Evolutionary conservation across 2,888 invertebrate species (phyloP), one percentile per base, ranked within the genome.

Genomic region (Hyposoter dolosus): DNA sequence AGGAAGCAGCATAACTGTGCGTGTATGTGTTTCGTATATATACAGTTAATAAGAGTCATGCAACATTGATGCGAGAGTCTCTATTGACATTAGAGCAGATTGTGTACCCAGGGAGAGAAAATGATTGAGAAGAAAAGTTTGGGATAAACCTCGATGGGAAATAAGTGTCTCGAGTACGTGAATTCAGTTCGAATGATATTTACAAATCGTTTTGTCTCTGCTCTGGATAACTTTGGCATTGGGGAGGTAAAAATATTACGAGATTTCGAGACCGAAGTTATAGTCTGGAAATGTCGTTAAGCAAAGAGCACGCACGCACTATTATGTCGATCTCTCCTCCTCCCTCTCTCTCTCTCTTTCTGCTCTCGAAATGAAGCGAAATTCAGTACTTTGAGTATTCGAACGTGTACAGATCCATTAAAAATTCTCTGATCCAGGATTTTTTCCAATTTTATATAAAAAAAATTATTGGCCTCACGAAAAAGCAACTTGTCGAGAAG

Each of bases 21-120:
- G 9, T 19, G 35, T 68, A 40, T 56, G 63, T n/a, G 50, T 47
- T 32, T 19, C 53, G 35, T 60, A 10, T 53, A 10, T 53, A 68
- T 28, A 50, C 43, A 71, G n/a, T 65, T 35, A 65, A 60, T 60
- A 60, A 28, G 56, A 43, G 65, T 45, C 77, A 78, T 83, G 83
- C 65, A 47, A 83, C 53, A 72, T 72, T 53, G 56, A 78, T 45
- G 72, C 69, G 60, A 76, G 47, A 76, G 47, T 60, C 40, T 35
- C 40, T 77, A 68, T 80, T 80, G 60, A 78, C 78, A 53, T 66
- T 40, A n/a, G 28, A 15, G 53, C 12, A 17, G 19, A 23, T n/a
- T 56, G 68, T 66, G 69, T 78, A 43, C 23, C 40, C 72, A 9
- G 19, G 12, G 1, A 72, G 53, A 10, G 6, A 76, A 40, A 65